Percentiles rank a stretch among this genome's conserved stretches.
Conservation (phyloP, 2,797 vertebrate genomes). For the Ctenopoma kingsleyae region DNA sequence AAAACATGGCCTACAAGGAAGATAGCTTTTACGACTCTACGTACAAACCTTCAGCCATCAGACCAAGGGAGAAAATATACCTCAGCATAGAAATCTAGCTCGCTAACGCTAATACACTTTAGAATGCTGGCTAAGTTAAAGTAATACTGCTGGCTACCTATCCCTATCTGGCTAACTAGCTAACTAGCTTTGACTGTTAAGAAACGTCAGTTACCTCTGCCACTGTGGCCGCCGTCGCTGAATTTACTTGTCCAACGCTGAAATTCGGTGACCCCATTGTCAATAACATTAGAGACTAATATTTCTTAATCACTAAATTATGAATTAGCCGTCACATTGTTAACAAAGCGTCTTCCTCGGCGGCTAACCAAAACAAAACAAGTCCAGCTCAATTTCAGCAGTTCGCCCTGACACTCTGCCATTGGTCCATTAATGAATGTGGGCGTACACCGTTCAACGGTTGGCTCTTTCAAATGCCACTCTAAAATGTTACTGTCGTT, state of each 20-base stretch:
- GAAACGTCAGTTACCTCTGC: slow-evolving; percentile 51
- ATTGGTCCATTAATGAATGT: slow-evolving; percentile 62
- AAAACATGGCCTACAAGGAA: not conserved
- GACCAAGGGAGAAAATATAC: not conserved
- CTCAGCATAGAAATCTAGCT: too few species aligned
- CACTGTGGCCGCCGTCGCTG: slow-evolving; percentile 39
- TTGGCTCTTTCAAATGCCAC: slow-evolving; percentile 57
- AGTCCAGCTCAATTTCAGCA: slow-evolving; percentile 21
- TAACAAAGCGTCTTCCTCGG: not conserved
- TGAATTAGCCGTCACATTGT: slow-evolving; percentile 31
- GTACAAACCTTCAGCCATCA: too few species aligned
- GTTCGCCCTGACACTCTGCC: slow-evolving; percentile 13
- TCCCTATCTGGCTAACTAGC: not conserved
- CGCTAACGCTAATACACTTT: not conserved
- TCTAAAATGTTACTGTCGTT: not conserved
- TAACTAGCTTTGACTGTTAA: not conserved
- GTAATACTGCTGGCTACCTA: not conserved
- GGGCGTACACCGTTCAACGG: not conserved
- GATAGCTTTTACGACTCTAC: not conserved
- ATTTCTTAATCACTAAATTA: not conserved
- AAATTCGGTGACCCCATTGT: slow-evolving; percentile 44
- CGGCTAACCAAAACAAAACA: slow-evolving; percentile 38
- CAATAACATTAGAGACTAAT: not conserved
- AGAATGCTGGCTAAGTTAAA: not conserved
- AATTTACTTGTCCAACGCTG: slow-evolving; percentile 29